These are phyloP conservation scores for Oophaga pumilio DNA, from an alignment of 2,113 vertebrate species.

Conservation along the genomic window DNA sequence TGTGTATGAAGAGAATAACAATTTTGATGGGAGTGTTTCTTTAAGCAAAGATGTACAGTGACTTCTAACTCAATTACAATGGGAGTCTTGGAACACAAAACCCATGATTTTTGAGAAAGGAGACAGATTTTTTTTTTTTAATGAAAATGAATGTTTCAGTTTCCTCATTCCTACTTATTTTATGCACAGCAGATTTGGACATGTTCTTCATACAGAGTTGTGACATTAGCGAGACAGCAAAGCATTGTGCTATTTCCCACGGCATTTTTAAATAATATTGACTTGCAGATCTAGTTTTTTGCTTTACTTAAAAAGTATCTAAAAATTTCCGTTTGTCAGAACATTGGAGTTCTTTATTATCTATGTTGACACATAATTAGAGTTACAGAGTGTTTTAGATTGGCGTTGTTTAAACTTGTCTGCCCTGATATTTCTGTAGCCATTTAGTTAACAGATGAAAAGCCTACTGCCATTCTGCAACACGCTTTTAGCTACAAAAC, in stretches of 20 bases:
- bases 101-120: neutral
- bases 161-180: constrained; percentile 2
- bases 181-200: constrained; percentile 17
- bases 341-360: constrained; percentile 30
- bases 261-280: constrained; percentile 37
- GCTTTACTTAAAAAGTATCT: constrained; percentile 21
- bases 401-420: constrained; percentile 26
- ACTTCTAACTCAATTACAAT: neutral
- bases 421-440: constrained; percentile 6
- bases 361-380: constrained; percentile 43
- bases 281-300: constrained; percentile 19
- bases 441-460: constrained; percentile 9
- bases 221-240: constrained; percentile 27
- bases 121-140: constrained; percentile 5
- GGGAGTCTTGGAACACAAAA: neutral
- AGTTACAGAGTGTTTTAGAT: constrained; percentile 9
- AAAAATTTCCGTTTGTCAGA: constrained; percentile 21
- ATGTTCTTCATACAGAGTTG: constrained; percentile 31
- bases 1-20: no score
- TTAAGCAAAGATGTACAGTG: neutral
- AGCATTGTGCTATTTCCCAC: constrained; percentile 43
- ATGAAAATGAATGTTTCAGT: neutral
- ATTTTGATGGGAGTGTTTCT: no score
- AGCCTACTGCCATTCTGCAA: neutral
- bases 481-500: neutral